Percentiles rank a stretch among this genome's conserved stretches.
phyloP scores from a whole-genome alignment of 2,113 vertebrate species.

The Tragelaphus buxtoni region DNA sequence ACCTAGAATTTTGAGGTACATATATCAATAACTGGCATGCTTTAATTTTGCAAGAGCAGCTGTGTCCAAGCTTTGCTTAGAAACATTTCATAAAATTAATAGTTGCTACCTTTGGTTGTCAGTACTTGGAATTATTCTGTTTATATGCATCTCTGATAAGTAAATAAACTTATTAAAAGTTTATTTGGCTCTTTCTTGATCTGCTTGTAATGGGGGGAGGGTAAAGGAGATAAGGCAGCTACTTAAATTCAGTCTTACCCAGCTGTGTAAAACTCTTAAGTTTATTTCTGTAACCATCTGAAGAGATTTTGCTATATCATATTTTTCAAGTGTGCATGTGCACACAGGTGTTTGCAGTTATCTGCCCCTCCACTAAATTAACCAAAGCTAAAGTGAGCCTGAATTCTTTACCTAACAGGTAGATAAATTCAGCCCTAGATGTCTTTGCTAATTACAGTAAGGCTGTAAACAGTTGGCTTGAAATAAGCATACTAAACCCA shows the following conservation, averaged over 20 bases:
- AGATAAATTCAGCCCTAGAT: not conserved
- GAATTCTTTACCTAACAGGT: not conserved
- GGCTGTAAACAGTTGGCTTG: not conserved
- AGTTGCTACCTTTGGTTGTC: not conserved
- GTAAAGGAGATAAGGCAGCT: not conserved
- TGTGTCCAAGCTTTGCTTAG: conserved; percentile 14
- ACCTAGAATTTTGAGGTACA: not conserved
- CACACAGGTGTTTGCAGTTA: not conserved
- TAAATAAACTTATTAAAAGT: conserved; percentile 11
- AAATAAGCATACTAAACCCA: not conserved
- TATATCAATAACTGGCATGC: not conserved
- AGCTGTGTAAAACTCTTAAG: not conserved
- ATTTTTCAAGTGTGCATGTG: not conserved
- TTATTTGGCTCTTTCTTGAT: not conserved
- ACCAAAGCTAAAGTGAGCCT: not conserved
- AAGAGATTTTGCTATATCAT: not conserved
- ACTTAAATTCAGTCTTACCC: not conserved
- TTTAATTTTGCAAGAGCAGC: conserved; percentile 9
- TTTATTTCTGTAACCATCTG: conserved; percentile 27
- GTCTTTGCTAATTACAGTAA: conserved; percentile 25
- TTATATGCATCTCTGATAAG: not conserved
- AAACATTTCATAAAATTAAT: conserved; percentile 27
- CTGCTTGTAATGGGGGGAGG: not conserved
- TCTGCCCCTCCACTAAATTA: not conserved
- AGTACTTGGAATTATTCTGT: not conserved